Percentiles rank a stretch among this genome's conserved stretches.
These are phyloP conservation scores for Phymatocera aterrima DNA, from an alignment of 2,888 invertebrate genomes.

Conservation along the genomic window DNA sequence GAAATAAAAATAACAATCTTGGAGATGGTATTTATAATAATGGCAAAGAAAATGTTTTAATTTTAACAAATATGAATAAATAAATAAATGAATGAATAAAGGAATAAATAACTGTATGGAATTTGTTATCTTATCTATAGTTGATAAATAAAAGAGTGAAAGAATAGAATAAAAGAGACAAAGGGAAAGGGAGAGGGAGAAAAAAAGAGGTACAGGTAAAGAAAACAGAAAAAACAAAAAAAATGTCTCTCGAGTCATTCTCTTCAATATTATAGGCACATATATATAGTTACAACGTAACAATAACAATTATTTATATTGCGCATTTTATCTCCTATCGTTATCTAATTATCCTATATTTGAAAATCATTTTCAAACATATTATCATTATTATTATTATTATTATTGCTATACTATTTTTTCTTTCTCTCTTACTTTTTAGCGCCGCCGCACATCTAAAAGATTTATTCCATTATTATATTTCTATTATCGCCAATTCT, in stretches of 20 bases:
- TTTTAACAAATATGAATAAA: constrained; percentile 6
- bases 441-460: neutral
- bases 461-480: no score
- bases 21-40: constrained; percentile 43
- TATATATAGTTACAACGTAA: neutral
- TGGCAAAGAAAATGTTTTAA: neutral
- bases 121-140: constrained; percentile 35
- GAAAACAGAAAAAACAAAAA: constrained; percentile 52
- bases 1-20: no score
- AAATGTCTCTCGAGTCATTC: neutral
- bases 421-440: neutral
- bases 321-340: neutral
- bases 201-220: constrained; percentile 54
- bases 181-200: constrained; percentile 57
- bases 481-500: neutral
- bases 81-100: neutral
- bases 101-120: constrained; percentile 27
- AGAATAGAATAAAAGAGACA: constrained; percentile 44
- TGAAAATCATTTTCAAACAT: constrained; percentile 14
- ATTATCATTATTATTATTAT: neutral
- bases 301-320: neutral
- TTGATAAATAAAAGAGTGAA: constrained; percentile 33
- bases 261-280: neutral
- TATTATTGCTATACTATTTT: neutral
- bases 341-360: constrained; percentile 44